Evolutionary conservation across 2,113 vertebrate genomes (phyloP).

Genomic region (Nannospalax galili): DNA sequence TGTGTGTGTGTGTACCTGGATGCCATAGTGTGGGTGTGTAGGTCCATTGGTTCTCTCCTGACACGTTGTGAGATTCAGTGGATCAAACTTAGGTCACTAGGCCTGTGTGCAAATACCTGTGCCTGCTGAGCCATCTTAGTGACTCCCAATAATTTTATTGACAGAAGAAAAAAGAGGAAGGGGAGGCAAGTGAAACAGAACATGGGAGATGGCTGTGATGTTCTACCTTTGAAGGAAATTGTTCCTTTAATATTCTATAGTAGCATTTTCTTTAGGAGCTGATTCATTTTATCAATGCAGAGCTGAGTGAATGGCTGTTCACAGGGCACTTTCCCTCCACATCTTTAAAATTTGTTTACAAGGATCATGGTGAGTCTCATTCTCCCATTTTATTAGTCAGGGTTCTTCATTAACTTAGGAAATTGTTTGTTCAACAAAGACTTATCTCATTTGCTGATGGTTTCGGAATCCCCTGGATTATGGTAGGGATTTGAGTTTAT

Average conservation of each 20-base stretch:
- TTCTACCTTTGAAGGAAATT: background rate
- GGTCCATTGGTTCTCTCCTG: background rate
- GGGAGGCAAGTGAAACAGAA: background rate
- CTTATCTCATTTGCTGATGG: constrained; percentile 89
- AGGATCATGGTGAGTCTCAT: background rate
- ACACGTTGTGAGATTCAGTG: background rate
- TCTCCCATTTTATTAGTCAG: constrained; percentile 75
- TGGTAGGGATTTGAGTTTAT: constrained; percentile 91
- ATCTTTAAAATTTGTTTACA: constrained; percentile 33
- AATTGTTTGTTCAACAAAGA: constrained; percentile 83
- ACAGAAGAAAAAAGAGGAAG: background rate
- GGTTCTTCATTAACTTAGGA: constrained; percentile 81
- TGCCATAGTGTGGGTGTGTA: background rate
- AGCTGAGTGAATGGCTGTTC: background rate
- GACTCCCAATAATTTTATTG: background rate
- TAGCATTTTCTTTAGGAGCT: background rate
- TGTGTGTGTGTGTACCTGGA: no score
- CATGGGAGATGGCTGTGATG: background rate
- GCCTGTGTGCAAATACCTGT: background rate
- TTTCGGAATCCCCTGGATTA: constrained; percentile 94
- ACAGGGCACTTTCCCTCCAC: background rate
- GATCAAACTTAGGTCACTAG: background rate
- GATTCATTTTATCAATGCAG: background rate
- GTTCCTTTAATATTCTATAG: background rate
- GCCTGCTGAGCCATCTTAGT: background rate